Percentiles rank a stretch among this genome's conserved stretches.
These are phyloP conservation scores for Drosophila oshimai DNA, from an alignment of 1,140 invertebrate genomes.

Conservation along the genomic window DNA sequence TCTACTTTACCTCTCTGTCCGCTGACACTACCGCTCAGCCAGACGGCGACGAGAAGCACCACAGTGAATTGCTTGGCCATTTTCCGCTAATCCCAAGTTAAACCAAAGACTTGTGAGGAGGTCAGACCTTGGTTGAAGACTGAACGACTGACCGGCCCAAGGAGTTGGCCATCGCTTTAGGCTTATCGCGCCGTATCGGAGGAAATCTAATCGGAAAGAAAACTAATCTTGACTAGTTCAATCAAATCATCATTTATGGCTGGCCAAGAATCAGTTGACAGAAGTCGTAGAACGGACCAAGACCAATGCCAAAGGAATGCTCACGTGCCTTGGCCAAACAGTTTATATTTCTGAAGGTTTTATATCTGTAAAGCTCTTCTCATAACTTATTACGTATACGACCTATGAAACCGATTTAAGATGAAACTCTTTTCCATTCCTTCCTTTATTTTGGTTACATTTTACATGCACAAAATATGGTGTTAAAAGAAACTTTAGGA, in stretches of 20 bases:
- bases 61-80: slow-evolving; percentile 21
- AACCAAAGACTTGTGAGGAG: slow-evolving; percentile 13
- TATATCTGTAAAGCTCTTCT: background rate
- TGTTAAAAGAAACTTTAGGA: too few relatives aligned
- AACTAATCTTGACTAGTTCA: slow-evolving; percentile 48
- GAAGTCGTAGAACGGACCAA: slow-evolving; percentile 16
- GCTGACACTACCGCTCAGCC: slow-evolving; percentile 8
- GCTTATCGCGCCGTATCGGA: slow-evolving; percentile 23
- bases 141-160: slow-evolving; percentile 16
- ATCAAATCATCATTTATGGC: slow-evolving; percentile 59
- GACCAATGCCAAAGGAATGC: slow-evolving; percentile 3
- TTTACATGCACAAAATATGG: too few relatives aligned
- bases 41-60: slow-evolving; percentile 1
- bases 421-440: background rate
- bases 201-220: slow-evolving; percentile 62
- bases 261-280: slow-evolving; percentile 21
- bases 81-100: slow-evolving; percentile 4
- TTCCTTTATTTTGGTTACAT: too few relatives aligned
- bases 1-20: slow-evolving; percentile 32
- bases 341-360: too few relatives aligned
- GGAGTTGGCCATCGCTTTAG: background rate
- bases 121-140: slow-evolving; percentile 39
- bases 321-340: slow-evolving; percentile 24
- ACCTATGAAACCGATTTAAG: background rate
- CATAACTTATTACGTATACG: slow-evolving; percentile 34